Conservation (phyloP, 2,888 invertebrate species). For the Chromoteleia sp. region DNA sequence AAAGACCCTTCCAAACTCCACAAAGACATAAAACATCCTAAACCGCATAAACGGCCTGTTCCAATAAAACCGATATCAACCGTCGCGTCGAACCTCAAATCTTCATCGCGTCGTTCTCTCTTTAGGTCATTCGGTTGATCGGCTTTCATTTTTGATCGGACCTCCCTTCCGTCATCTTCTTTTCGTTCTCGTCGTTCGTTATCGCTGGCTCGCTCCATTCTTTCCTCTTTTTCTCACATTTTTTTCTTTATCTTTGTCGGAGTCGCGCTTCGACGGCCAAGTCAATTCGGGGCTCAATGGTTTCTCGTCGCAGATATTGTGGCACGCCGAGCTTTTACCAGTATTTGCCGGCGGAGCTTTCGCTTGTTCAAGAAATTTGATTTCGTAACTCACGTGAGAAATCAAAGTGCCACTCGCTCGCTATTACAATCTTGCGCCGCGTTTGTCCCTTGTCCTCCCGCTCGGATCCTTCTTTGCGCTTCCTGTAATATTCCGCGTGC, state of each 20-base stretch:
- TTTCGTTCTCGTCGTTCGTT: slow-evolving; percentile 54
- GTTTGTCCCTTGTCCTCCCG: slow-evolving; percentile 11
- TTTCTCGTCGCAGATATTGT: slow-evolving; percentile 57
- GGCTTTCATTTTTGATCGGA: slow-evolving; percentile 46
- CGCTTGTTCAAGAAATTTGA: slow-evolving; percentile 73
- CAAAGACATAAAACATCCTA: slow-evolving; percentile 32
- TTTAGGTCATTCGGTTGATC: slow-evolving; percentile 48
- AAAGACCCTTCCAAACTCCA: slow-evolving; percentile 7
- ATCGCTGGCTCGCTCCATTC: slow-evolving; percentile 42
- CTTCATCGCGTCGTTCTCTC: slow-evolving; percentile 14
- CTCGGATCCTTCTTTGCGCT: slow-evolving; percentile 9
- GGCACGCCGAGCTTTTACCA: slow-evolving; percentile 27
- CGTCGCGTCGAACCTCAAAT: slow-evolving; percentile 10
- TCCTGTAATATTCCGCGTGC: slow-evolving; percentile 26
- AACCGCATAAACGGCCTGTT: slow-evolving; percentile 32
- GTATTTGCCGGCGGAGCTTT: slow-evolving; percentile 41
- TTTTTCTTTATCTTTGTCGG: slow-evolving; percentile 23
- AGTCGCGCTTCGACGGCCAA: slow-evolving; percentile 61
- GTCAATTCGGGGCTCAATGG: slow-evolving; percentile 62
- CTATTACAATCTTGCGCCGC: slow-evolving; percentile 51
- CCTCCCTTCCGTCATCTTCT: slow-evolving; percentile 27
- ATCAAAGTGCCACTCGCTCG: slow-evolving; percentile 64
- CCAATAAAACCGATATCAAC: slow-evolving; percentile 30
- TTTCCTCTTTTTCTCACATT: not conserved
- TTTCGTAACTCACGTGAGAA: slow-evolving; percentile 70